Base-by-base conservation (phyloP, 2,888 invertebrate species). In the Pandemis corylana region DNA sequence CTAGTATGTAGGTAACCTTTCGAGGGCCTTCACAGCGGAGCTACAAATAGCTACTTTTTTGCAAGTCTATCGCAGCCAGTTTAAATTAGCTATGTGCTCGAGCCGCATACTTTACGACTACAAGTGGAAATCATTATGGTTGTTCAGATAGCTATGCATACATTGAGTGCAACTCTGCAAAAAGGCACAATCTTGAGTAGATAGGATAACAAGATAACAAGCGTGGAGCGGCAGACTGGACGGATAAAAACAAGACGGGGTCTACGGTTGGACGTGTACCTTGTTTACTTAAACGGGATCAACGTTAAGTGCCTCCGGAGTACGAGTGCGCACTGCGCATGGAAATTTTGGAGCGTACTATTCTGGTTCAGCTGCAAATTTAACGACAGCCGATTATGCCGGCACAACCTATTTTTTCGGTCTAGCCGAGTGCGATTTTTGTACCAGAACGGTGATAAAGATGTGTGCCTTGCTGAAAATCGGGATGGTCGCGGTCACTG, bases 141-240 rank as follows among this genome's bases (percentile, higher is more conserved):
- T 77, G 76, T 78, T 78, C 76, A 77, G 78, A 78, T 76, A 78
- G 78, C 80, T 81, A 80, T 81, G 80, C 80, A 80, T 83, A 82
- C 80, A 83, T 82, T 79, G 81, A 78, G 77, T 78, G 79, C 80
- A 81, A 81, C 79, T 79, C 82, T 79, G 85, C 90, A 94, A 93
- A 93, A 93, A 93, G 91, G 90, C 85, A 91, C 89, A 92, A 93
- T 93, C 92, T 91, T 85, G 82, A 83, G 87, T 86, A 91, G 94
- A 93, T 94, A 93, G 93, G 92, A 91, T 93, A 94, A 94, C 93
- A 93, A 93, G 94, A 93, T 94, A 94, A 94, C 92, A 89, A 93
- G 89, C 92, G 89, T 89, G 89, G 87, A 91, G 88, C 91, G 90
- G 87, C 85, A 82, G 84, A 87, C 87, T 89, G 91, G 91, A 91